Conservation (phyloP, 2,888 invertebrate species). For the Sclerodermus sp. region DNA sequence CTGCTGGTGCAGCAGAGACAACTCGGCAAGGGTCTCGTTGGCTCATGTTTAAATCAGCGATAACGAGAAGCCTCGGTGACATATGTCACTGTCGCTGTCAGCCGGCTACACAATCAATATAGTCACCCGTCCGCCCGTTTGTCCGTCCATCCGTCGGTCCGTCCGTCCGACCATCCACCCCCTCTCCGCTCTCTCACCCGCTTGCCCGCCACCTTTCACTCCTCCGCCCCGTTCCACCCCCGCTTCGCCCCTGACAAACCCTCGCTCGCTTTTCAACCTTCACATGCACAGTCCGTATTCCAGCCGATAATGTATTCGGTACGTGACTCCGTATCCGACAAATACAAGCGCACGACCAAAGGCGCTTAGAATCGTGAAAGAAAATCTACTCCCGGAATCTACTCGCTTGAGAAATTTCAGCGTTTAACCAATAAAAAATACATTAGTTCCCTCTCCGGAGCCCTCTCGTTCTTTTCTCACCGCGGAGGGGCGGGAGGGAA, state of each 20-base stretch:
- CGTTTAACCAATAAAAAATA: too few species aligned
- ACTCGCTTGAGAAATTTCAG: too few species aligned
- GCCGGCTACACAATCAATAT: slow-evolving; percentile 58
- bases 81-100: slow-evolving; percentile 58
- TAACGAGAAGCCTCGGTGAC: slow-evolving; percentile 58
- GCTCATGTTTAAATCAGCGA: slow-evolving; percentile 59
- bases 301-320: slow-evolving; percentile 54
- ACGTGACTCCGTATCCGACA: slow-evolving; percentile 51
- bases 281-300: slow-evolving; percentile 43
- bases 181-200: slow-evolving; percentile 33
- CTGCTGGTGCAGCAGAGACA: slow-evolving; percentile 40
- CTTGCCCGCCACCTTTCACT: slow-evolving; percentile 7
- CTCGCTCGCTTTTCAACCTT: slow-evolving; percentile 39
- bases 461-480: too few species aligned
- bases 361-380: not conserved
- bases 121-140: slow-evolving; percentile 43
- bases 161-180: slow-evolving; percentile 27
- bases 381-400: too few species aligned
- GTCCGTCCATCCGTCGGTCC: slow-evolving; percentile 28
- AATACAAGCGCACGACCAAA: slow-evolving; percentile 28
- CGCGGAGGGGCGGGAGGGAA: too few species aligned
- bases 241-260: too few species aligned
- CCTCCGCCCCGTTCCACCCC: too few species aligned
- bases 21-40: slow-evolving; percentile 48
- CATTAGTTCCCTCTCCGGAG: too few species aligned